Conservation (phyloP, 1,140 invertebrate genomes). For the Diprion similis region DNA sequence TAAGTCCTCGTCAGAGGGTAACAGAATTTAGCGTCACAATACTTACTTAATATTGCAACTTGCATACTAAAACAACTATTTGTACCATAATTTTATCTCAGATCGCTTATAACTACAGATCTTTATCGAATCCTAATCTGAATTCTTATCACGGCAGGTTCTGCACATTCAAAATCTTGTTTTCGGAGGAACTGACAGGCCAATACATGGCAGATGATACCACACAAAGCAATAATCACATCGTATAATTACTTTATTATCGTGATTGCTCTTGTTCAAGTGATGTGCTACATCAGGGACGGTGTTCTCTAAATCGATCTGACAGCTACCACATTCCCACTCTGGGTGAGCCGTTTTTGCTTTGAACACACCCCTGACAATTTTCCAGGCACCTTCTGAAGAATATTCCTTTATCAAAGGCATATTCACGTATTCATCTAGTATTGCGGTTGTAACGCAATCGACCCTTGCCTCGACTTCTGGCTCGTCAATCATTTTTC, state of each 20-base stretch:
- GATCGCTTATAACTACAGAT: too few species aligned
- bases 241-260: constrained; percentile 10
- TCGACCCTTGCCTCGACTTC: neutral
- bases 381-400: constrained; percentile 13
- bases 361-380: neutral
- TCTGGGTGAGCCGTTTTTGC: constrained; percentile 2
- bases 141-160: neutral
- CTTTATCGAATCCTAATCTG: too few species aligned
- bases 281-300: neutral
- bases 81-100: too few species aligned
- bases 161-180: constrained; percentile 3
- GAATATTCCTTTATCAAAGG: constrained; percentile 18
- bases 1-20: too few species aligned
- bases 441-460: constrained; percentile 7
- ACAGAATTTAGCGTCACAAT: too few species aligned
- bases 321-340: constrained; percentile 12
- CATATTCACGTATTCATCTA: constrained; percentile 22
- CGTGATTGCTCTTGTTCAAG: neutral
- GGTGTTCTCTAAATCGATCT: constrained; percentile 8
- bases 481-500: constrained; percentile 6
- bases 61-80: too few species aligned
- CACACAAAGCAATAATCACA: constrained; percentile 23
- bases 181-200: constrained; percentile 6
- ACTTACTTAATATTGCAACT: too few species aligned
- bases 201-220: constrained; percentile 20